Evolutionary conservation across 2,113 vertebrate species (phyloP), one percentile per base, ranked within the genome.

Genomic region (Perca flavescens): DNA sequence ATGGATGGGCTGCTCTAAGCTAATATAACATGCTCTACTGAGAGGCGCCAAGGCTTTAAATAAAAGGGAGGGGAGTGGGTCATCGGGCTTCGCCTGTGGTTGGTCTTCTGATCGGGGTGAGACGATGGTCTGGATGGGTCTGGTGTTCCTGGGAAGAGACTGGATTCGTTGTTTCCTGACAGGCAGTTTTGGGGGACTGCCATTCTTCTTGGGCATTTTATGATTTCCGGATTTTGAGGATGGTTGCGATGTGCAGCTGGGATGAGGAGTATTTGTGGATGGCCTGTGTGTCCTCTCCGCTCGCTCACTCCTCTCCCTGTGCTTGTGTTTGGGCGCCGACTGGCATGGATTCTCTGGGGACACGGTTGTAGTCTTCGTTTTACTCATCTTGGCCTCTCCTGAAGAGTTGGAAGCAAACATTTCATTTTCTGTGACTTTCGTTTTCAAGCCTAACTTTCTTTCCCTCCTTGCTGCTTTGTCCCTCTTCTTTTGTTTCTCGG

Each of bases 21-120:
- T 66, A 11, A 80, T 0, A 0, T 87, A 80, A 28, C 84, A 77
- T 0, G 74, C 34, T 16, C 72, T 77, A 19, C 77, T 82, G 68
- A 90, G 80, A 60, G 92, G 94, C 84, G 82, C 94, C 93, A 92
- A 93, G 93, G 60, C 94, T 93, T 89, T 95, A 86, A 53, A 92
- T 86, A 58, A 91, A 91, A 40, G 88, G 58, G 79, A 95, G 58
- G 87, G 95, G 88, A 86, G 65, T 21, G 91, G 80, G 52, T 86
- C 75, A 19, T 94, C 87, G 2, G 81, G 25, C 47, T 84, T 79
- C n/a, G 34, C 34, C 57, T 83, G 83, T 58, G 61, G 46, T 69
- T 66, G 21, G 2, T 36, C 17, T 53, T 79, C 46, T 86, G 28
- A 92, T 84, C 3, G 89, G 67, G 63, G 91, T 49, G 60, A 57